phyloP scores from a whole-genome alignment of 2,797 vertebrate species.

The Brotogeris chrysoptera region DNA sequence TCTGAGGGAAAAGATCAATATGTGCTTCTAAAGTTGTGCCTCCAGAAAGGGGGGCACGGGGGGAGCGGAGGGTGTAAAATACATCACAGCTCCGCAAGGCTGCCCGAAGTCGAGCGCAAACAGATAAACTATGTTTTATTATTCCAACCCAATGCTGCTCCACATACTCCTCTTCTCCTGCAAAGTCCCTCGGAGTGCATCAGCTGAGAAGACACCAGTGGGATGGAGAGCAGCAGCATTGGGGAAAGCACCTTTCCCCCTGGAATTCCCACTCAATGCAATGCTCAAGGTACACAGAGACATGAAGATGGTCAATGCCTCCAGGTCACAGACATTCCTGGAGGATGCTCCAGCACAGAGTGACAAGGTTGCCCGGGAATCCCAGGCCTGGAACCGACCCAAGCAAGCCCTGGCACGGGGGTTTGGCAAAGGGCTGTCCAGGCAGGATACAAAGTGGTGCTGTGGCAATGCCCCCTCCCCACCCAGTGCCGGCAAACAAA shows the following conservation, averaged over 20 bases:
- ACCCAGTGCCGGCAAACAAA: constrained; percentile 77
- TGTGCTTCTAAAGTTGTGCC: constrained; percentile 64
- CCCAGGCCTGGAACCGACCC: neutral
- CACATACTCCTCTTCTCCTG: neutral
- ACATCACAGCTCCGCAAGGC: neutral
- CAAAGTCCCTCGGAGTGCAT: neutral
- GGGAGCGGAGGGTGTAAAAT: constrained; percentile 20
- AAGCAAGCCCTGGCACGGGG: fast-evolving
- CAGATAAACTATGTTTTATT: constrained; percentile 13
- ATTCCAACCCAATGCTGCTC: neutral
- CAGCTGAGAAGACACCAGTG: fast-evolving
- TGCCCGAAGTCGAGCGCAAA: constrained; percentile 11
- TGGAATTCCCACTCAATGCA: neutral
- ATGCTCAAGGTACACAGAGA: neutral
- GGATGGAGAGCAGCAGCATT: fast-evolving
- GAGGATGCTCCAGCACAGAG: neutral
- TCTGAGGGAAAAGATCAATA: constrained; percentile 76
- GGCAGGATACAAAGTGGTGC: neutral
- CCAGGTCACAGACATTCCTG: fast-evolving
- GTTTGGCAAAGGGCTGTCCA: neutral
- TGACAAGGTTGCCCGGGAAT: neutral
- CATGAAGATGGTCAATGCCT: neutral
- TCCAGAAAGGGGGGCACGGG: neutral
- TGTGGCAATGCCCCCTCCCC: neutral
- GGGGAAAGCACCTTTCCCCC: neutral